Evolutionary conservation across 2,113 vertebrate species (phyloP).

Genomic region (Labeo catla): DNA sequence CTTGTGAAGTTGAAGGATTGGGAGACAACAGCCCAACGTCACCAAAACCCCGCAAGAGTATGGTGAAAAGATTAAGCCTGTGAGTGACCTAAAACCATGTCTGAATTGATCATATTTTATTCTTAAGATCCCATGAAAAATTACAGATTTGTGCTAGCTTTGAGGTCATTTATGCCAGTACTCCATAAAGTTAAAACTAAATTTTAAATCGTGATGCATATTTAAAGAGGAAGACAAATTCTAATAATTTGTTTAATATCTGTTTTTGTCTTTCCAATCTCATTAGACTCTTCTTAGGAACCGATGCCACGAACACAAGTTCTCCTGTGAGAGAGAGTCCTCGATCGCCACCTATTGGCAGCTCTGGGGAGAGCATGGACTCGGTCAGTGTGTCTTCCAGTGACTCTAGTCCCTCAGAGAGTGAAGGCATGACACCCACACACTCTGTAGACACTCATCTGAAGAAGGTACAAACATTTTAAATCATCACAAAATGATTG

Average conservation of each 20-base stretch:
- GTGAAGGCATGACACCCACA: conserved; percentile 73
- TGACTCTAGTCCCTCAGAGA: conserved; percentile 86
- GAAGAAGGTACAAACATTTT: conserved; percentile 79
- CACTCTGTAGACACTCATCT: conserved; percentile 75
- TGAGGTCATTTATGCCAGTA: not conserved
- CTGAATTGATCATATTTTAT: not conserved
- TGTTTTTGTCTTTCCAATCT: not conserved
- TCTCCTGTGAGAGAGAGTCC: conserved; percentile 84
- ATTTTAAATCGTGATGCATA: not conserved
- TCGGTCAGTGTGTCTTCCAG: conserved; percentile 91
- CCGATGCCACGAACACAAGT: conserved; percentile 74
- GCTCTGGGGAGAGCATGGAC: conserved; percentile 92
- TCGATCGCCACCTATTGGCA: conserved; percentile 81
- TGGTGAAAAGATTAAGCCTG: conserved; percentile 96
- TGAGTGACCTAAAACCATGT: conserved; percentile 74
- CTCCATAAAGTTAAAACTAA: not conserved
- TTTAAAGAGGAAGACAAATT: not conserved
- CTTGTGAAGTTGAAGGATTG: conserved; percentile 85
- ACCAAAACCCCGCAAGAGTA: conserved; percentile 88
- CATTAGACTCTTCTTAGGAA: conserved; percentile 84
- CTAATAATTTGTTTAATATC: not conserved
- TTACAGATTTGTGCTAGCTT: not conserved
- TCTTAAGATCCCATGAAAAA: not conserved
- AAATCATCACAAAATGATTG: not conserved
- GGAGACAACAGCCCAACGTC: conserved; percentile 82